phyloP scores from a whole-genome alignment of 2,113 vertebrate species.

The Pandion haliaetus region DNA sequence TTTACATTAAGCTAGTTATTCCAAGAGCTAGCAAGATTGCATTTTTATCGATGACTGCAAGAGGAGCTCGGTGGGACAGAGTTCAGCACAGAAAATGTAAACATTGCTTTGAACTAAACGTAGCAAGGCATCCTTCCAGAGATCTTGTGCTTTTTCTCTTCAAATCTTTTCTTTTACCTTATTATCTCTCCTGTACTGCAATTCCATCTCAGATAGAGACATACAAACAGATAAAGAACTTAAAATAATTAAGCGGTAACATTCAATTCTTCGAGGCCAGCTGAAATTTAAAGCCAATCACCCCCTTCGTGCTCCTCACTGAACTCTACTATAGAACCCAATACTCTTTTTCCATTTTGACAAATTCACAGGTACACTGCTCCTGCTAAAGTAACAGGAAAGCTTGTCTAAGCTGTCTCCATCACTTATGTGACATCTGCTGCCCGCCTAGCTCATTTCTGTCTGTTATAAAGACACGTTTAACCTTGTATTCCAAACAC shows the following conservation, averaged over 20 bases:
- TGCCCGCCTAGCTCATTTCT: not conserved
- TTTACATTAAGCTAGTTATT: not conserved
- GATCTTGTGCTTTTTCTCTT: not conserved
- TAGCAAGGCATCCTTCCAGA: not conserved
- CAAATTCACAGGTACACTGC: rapidly evolving
- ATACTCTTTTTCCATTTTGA: not conserved
- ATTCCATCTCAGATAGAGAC: not conserved
- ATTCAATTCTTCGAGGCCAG: not conserved
- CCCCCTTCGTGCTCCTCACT: not conserved
- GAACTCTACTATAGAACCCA: not conserved
- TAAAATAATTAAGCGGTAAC: not conserved
- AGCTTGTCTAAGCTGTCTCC: not conserved
- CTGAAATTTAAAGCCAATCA: not conserved
- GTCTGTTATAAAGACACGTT: rapidly evolving
- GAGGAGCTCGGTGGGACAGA: not conserved
- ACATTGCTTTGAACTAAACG: not conserved
- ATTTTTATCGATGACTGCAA: not conserved
- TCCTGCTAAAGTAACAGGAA: not conserved
- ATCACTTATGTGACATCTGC: not conserved
- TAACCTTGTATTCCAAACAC: rapidly evolving
- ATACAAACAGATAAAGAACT: not conserved
- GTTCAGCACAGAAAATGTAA: not conserved
- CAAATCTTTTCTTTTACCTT: not conserved
- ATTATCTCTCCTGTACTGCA: not conserved
- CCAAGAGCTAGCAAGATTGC: not conserved